phyloP scores from a whole-genome alignment of 2,113 vertebrate species.

The Gulo gulo region DNA sequence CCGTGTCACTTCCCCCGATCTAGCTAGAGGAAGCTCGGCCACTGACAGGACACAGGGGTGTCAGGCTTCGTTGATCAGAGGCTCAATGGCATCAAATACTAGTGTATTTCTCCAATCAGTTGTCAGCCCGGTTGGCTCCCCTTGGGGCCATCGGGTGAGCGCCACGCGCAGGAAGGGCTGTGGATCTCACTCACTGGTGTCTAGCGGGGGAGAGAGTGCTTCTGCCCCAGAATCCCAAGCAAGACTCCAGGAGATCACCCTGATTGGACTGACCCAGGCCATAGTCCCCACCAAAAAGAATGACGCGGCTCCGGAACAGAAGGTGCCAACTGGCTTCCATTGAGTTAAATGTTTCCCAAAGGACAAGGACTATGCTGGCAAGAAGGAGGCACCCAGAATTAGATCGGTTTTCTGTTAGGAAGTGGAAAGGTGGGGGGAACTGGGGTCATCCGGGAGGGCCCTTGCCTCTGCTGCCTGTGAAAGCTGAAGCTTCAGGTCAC shows the following conservation, averaged over 20 bases:
- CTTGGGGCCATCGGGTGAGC: no score
- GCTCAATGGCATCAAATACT: background rate
- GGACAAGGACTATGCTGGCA: background rate
- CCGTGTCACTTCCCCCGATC: background rate
- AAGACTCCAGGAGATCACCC: background rate
- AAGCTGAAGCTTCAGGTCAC: background rate
- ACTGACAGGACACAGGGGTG: background rate
- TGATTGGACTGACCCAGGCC: no score
- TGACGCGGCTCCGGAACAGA: background rate
- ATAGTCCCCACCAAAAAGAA: background rate
- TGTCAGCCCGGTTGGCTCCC: background rate
- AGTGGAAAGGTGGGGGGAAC: background rate
- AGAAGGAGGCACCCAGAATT: background rate
- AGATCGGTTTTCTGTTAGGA: background rate
- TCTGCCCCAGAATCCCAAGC: background rate
- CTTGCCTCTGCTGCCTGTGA: background rate
- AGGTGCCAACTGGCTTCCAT: background rate
- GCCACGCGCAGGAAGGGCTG: background rate
- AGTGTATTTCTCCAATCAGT: background rate
- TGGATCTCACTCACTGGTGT: background rate
- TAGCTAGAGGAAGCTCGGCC: background rate
- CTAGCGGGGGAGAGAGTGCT: background rate
- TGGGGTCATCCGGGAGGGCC: no score
- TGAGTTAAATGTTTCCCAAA: background rate
- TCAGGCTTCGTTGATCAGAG: background rate